phyloP scores from a whole-genome alignment of 1,140 invertebrate species.

The Bradynema listronoti region DNA sequence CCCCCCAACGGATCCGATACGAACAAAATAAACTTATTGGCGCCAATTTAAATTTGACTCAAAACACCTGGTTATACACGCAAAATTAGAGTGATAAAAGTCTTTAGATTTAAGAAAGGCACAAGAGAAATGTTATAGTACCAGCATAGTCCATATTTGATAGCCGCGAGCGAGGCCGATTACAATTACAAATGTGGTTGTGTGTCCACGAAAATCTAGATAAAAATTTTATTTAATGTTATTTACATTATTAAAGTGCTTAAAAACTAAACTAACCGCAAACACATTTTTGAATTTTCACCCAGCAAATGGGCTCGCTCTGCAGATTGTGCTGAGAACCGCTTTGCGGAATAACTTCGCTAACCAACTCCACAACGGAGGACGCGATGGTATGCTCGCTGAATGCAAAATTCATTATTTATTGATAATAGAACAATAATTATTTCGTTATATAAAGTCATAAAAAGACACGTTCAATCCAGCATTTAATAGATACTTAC shows the following conservation, averaged over 20 bases:
- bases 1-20: no score
- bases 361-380: constrained; percentile 52
- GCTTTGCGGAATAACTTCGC: constrained; percentile 48
- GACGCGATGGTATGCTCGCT: constrained; percentile 12
- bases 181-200: constrained; percentile 37
- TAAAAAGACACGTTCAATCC: no score
- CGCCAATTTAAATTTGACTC: no score
- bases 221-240: neutral
- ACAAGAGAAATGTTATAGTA: constrained; percentile 11
- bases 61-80: no score
- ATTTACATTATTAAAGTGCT: neutral
- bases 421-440: no score
- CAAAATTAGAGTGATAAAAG: no score
- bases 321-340: constrained; percentile 17
- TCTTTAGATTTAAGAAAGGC: no score
- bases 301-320: constrained; percentile 53
- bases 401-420: no score
- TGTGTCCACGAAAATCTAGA: constrained; percentile 11
- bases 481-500: no score
- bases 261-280: constrained; percentile 25
- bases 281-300: constrained; percentile 44
- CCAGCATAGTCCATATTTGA: constrained; percentile 50
- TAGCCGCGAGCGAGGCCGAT: constrained; percentile 53
- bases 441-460: no score
- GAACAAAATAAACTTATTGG: no score